phyloP scores from a whole-genome alignment of 2,113 vertebrate genomes.

The Australoheros scitulus region DNA sequence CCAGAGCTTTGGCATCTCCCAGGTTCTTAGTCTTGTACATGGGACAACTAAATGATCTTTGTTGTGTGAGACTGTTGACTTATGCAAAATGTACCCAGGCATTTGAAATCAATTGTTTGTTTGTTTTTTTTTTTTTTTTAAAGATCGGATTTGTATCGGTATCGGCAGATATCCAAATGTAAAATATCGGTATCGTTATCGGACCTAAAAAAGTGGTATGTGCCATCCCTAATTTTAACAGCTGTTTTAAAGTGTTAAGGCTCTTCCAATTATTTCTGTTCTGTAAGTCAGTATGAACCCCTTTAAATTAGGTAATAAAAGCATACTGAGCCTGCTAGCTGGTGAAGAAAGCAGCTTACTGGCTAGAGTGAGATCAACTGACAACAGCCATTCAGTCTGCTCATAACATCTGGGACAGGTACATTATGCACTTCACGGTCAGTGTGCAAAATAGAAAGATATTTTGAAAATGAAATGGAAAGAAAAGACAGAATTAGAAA shows the following conservation, averaged over 20 bases:
- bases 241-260: background rate
- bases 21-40: too few species aligned
- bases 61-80: too few species aligned
- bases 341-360: background rate
- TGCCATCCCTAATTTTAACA: too few species aligned
- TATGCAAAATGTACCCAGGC: too few species aligned
- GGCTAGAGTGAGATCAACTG: background rate
- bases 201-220: too few species aligned
- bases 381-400: background rate
- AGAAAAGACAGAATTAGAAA: background rate
- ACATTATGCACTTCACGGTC: background rate
- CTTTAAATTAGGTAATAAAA: background rate
- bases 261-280: background rate
- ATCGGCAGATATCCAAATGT: too few species aligned
- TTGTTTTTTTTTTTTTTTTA: too few species aligned
- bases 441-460: background rate
- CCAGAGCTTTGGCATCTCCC: too few species aligned
- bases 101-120: too few species aligned
- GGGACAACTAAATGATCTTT: too few species aligned
- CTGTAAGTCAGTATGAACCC: background rate
- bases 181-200: too few species aligned
- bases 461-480: background rate
- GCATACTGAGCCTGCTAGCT: background rate
- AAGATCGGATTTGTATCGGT: too few species aligned
- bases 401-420: background rate